A percentile compares a stretch with the other conserved stretches of the same genome.
These are phyloP conservation scores for Opisthocomus hoazin DNA, from an alignment of 2,113 vertebrate genomes.

Conservation along the genomic window DNA sequence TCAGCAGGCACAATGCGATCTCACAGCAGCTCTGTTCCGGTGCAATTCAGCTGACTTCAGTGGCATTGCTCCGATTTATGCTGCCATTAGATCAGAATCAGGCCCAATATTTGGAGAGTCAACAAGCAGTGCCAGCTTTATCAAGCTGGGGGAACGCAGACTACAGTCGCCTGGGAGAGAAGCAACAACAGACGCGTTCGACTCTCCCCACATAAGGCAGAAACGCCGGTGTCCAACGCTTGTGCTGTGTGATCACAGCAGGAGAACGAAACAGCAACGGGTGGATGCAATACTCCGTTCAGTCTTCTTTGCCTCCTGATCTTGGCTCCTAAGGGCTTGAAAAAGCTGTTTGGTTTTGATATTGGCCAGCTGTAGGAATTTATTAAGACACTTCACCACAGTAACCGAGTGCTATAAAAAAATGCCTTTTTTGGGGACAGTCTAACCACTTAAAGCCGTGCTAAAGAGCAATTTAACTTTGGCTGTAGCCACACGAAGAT, in stretches of 20 bases:
- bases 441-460: not conserved
- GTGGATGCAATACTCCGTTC: not conserved
- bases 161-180: not conserved
- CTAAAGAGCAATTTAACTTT: not conserved
- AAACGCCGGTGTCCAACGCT: not conserved
- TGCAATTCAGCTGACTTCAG: not conserved
- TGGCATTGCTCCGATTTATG: not conserved
- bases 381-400: not conserved
- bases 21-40: not conserved
- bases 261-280: not conserved
- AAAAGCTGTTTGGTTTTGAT: not conserved
- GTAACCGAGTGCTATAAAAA: not conserved
- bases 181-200: not conserved
- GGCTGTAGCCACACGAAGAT: not conserved
- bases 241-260: not conserved
- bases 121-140: not conserved
- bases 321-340: not conserved
- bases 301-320: not conserved
- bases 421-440: not conserved
- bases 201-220: not conserved
- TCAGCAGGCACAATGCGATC: not conserved
- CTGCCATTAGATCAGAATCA: not conserved
- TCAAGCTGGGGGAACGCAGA: not conserved
- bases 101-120: not conserved
- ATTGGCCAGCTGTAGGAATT: not conserved